Conservation (phyloP, 2,113 vertebrate species). For the Psittacula cyanocephala region DNA sequence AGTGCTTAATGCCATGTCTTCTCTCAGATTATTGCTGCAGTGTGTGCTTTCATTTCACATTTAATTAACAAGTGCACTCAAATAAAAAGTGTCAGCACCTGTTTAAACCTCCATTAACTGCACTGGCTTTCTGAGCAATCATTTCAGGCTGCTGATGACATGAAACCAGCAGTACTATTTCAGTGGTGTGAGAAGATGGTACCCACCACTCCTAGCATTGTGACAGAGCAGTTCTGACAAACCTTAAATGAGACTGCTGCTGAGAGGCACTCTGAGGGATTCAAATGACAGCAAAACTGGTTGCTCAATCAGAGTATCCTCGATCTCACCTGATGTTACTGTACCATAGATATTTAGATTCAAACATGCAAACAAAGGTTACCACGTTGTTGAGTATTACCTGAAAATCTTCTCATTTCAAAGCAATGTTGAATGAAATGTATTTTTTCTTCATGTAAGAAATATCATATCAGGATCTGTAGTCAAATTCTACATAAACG, state of each 20-base stretch:
- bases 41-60: neutral
- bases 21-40: neutral
- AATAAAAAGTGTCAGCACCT: neutral
- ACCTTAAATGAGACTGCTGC: neutral
- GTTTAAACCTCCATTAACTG: neutral
- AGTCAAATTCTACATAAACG: neutral
- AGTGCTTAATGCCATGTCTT: neutral
- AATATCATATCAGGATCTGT: neutral
- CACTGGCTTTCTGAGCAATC: neutral
- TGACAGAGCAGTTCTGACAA: neutral
- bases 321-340: neutral
- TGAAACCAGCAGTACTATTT: neutral
- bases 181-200: neutral
- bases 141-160: neutral
- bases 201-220: neutral
- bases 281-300: neutral
- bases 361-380: neutral
- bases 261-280: neutral
- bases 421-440: neutral
- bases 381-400: neutral
- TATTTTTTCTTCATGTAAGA: neutral
- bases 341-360: neutral
- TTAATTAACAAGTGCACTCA: neutral
- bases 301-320: neutral
- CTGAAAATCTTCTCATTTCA: neutral